These are phyloP conservation scores for Protaetia brevitarsis DNA, from an alignment of 1,140 invertebrate species.

Conservation along the genomic window DNA sequence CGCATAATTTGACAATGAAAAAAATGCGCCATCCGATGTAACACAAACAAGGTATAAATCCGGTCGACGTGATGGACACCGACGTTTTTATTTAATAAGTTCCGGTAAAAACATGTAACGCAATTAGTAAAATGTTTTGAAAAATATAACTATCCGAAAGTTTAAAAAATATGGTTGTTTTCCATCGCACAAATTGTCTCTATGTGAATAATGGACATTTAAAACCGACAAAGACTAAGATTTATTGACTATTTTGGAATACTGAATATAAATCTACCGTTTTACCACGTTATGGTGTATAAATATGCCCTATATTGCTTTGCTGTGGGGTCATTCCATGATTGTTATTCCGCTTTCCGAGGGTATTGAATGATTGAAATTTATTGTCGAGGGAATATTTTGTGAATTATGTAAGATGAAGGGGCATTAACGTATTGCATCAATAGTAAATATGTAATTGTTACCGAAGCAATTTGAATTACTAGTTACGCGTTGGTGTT, in stretches of 20 bases:
- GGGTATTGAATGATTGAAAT: background rate
- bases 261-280: constrained; percentile 3
- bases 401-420: too few relatives aligned
- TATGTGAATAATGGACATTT: constrained; percentile 17
- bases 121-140: constrained; percentile 21
- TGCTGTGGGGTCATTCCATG: background rate
- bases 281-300: constrained; percentile 9
- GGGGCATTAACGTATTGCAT: too few relatives aligned
- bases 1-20: background rate
- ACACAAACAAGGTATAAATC: constrained; percentile 10
- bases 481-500: too few relatives aligned
- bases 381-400: background rate
- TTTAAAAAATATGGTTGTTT: constrained; percentile 23
- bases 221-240: constrained; percentile 15
- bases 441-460: too few relatives aligned
- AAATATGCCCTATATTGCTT: background rate
- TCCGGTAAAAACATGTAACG: constrained; percentile 21
- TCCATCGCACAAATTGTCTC: constrained; percentile 15
- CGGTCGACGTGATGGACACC: background rate
- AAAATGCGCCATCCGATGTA: background rate
- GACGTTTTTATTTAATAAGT: constrained; percentile 20
- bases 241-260: constrained; percentile 18
- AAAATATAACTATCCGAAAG: constrained; percentile 18
- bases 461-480: too few relatives aligned
- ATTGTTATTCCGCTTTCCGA: background rate